Evolutionary conservation across 2,797 vertebrate genomes (phyloP), one percentile per base, ranked within the genome.

Genomic region (Acipenser oxyrinchus): DNA sequence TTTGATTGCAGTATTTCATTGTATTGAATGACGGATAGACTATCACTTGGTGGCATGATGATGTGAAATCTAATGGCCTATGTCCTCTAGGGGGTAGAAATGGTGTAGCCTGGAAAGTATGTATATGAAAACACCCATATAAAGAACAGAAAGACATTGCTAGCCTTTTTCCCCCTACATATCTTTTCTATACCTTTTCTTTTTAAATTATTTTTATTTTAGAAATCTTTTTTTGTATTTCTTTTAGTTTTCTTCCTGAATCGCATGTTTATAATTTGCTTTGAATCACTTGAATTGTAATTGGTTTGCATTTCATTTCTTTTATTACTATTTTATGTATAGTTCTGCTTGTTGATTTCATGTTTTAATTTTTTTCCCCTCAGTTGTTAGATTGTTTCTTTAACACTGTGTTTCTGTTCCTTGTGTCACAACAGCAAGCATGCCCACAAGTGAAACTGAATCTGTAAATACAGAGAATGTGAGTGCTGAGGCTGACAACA

Each of bases 401-500:
- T 37, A 37, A 37, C 23, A 37, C 23, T 3, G 23, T 37, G 23
- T 37, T 37, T 37, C 23, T 37, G 23, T 37, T 37, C 23, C 23
- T 2, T 37, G 23, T 37, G 23, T 62, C 67, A 80, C 83, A 70
- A 77, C 90, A 99, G 96, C 94, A 67, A 99, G 95, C 71, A 91
- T 95, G 81, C 96, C 94, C 49, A 91, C 93, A 68, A 99, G 96
- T 1, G 96, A 99, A 81, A 96, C 94, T 0, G 97, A 99, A 65
- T 98, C 97, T 0, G 94, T 97, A 72, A 98, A 95, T 82, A 96
- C 94, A 0, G 97, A 99, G 81, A 96, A 94, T 2, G 94, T 91
- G 63, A 93, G 89, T 1, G 93, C 86, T 8, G 94, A 94, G 75
- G 93, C 93, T 10, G 95, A 94, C 76, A 92, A 83, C 75, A 80